Percentiles rank a stretch among this genome's conserved stretches.
phyloP scores from a whole-genome alignment of 1,140 invertebrate species.

The Monochamus saltuarius region DNA sequence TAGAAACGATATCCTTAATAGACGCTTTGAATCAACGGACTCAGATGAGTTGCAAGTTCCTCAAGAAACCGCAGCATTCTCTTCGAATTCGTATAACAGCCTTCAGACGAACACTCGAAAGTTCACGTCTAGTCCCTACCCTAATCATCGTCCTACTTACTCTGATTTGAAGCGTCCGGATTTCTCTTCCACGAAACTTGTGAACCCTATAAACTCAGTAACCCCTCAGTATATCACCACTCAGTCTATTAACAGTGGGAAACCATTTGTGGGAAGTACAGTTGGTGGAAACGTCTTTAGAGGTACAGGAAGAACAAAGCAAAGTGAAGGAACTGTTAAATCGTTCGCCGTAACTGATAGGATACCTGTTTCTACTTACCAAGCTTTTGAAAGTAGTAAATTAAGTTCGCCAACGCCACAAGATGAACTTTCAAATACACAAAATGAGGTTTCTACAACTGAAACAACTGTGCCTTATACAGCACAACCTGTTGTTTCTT shows the following conservation, averaged over 20 bases:
- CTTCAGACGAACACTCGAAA: conserved; percentile 31
- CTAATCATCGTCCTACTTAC: conserved; percentile 46
- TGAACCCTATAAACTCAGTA: conserved; percentile 41
- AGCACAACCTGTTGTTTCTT: no score
- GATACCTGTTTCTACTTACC: not conserved
- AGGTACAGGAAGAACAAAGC: not conserved
- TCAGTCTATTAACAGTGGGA: conserved; percentile 44
- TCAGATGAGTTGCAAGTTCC: conserved; percentile 68
- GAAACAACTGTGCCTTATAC: no score
- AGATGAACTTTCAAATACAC: no score
- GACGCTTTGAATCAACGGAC: conserved; percentile 22
- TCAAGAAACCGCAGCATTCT: conserved; percentile 70
- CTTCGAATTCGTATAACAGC: conserved; percentile 44
- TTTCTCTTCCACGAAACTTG: conserved; percentile 33
- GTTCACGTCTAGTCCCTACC: conserved; percentile 34
- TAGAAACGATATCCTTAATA: not conserved
- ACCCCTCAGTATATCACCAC: conserved; percentile 42
- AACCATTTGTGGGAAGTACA: conserved; percentile 42
- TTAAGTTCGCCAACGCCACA: no score
- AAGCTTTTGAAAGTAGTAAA: not conserved
- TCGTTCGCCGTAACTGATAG: not conserved
- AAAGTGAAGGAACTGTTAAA: conserved; percentile 1
- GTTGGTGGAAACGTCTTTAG: conserved; percentile 27
- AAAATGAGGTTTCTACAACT: no score
- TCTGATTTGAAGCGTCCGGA: conserved; percentile 42